Percentiles rank a stretch among this genome's conserved stretches.
phyloP scores from a whole-genome alignment of 2,888 invertebrate genomes.

The Catocala sponsa region DNA sequence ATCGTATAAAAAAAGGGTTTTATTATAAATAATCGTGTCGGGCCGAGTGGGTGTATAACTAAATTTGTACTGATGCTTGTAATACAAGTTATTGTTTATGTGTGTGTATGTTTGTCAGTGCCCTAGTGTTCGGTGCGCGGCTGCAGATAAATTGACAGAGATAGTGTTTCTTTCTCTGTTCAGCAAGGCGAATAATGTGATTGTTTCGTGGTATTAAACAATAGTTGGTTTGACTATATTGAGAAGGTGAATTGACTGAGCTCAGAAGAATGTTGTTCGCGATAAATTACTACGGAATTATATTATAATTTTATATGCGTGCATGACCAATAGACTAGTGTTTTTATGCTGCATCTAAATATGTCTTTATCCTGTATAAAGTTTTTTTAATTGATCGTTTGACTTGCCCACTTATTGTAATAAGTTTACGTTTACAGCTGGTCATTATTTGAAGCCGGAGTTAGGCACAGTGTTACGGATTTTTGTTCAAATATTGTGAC shows the following conservation, averaged over 20 bases:
- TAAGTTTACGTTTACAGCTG: no score
- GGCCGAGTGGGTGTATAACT: slow-evolving; percentile 82
- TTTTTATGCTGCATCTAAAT: no score
- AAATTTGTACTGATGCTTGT: slow-evolving; percentile 83
- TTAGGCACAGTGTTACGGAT: no score
- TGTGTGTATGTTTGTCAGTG: slow-evolving; percentile 48
- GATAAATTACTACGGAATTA: slow-evolving; percentile 2
- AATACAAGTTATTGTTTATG: slow-evolving; percentile 72
- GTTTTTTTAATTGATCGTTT: no score
- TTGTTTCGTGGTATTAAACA: slow-evolving; percentile 33
- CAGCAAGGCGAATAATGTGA: slow-evolving; percentile 66
- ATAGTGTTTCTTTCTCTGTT: slow-evolving; percentile 74
- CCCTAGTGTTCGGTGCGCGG: slow-evolving; percentile 46
- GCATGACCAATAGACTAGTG: background rate
- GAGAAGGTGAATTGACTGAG: slow-evolving; percentile 4
- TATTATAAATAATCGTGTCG: slow-evolving; percentile 82
- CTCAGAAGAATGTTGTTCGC: background rate
- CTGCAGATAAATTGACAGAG: slow-evolving; percentile 78
- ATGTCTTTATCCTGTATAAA: no score
- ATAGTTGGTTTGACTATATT: slow-evolving; percentile 20
- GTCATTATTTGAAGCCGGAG: no score
- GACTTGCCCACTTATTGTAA: no score
- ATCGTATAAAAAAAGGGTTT: slow-evolving; percentile 82
- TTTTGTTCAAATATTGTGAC: no score
- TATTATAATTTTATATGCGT: background rate